These are phyloP conservation scores for Pachycephus smyrnensis DNA, from an alignment of 2,888 invertebrate genomes.

Conservation along the genomic window DNA sequence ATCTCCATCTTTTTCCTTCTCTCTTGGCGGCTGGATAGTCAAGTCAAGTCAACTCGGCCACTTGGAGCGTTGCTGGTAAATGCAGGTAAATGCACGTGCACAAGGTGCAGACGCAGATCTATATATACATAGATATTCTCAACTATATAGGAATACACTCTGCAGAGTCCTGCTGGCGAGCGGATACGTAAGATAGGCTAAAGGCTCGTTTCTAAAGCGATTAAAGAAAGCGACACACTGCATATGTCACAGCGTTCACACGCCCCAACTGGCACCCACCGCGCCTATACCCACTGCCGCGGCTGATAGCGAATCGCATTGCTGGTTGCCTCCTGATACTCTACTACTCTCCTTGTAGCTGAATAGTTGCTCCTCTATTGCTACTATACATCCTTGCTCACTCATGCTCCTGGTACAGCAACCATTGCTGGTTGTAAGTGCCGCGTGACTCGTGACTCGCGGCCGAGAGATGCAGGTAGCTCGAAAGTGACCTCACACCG, in stretches of 20 bases:
- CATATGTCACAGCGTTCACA: slow-evolving; percentile 68
- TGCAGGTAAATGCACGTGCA: neutral
- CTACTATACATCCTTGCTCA: too few relatives aligned
- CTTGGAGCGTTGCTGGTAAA: too few relatives aligned
- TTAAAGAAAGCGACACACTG: slow-evolving; percentile 65
- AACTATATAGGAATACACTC: neutral
- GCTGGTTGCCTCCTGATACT: too few relatives aligned
- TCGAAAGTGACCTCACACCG: slow-evolving; percentile 42
- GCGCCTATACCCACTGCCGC: slow-evolving; percentile 44
- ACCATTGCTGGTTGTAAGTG: too few relatives aligned
- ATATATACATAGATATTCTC: neutral
- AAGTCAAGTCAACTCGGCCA: too few relatives aligned
- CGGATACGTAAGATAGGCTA: too few relatives aligned
- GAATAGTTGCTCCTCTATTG: too few relatives aligned
- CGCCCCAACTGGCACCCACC: slow-evolving; percentile 60
- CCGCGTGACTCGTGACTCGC: slow-evolving; percentile 32
- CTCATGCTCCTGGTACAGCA: too few relatives aligned
- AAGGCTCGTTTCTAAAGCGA: slow-evolving; percentile 37
- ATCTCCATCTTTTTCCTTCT: neutral
- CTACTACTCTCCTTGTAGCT: too few relatives aligned
- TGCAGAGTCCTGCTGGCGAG: slow-evolving; percentile 3
- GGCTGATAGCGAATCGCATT: slow-evolving; percentile 40
- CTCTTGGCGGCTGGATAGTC: neutral
- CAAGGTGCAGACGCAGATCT: neutral
- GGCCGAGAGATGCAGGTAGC: slow-evolving; percentile 43